Percentiles rank a stretch among this genome's conserved stretches.
Evolutionary conservation across 35 echinoderm and acorn worm species (phyloP).

Genomic region (Nesometra sesokonis): DNA sequence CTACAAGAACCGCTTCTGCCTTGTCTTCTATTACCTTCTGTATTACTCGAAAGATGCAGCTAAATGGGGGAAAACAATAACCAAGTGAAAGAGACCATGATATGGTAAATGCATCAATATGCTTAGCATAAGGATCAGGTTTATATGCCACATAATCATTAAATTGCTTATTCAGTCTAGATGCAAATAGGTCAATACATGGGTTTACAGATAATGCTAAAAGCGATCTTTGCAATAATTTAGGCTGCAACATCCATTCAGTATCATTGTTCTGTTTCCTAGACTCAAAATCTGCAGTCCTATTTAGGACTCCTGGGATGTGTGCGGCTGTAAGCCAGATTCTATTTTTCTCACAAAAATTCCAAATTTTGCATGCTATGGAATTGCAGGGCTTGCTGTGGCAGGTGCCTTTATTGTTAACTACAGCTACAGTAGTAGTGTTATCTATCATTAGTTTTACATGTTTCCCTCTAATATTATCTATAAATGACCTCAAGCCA

Average conservation of each 20-base stretch:
- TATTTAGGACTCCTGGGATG: not conserved
- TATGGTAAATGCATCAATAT: slow-evolving; percentile 20
- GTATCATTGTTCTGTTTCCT: not conserved
- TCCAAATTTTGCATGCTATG: not conserved
- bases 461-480: not conserved
- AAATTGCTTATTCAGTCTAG: slow-evolving; percentile 28
- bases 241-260: not conserved
- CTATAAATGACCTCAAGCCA: not conserved
- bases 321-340: not conserved
- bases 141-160: slow-evolving; percentile 12
- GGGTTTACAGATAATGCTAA: not conserved
- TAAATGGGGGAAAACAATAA: slow-evolving; percentile 36
- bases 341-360: not conserved
- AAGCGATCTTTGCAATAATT: not conserved
- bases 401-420: not conserved
- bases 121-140: slow-evolving; percentile 14
- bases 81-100: not conserved
- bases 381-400: not conserved
- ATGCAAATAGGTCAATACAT: slow-evolving; percentile 27
- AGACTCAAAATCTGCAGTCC: not conserved
- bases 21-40: slow-evolving; percentile 10
- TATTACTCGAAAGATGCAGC: not conserved
- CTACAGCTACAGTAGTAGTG: not conserved
- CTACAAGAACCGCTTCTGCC: not conserved
- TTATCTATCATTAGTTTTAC: not conserved